Evolutionary conservation across 1,140 invertebrate genomes (phyloP).

Genomic region (Drosophila gunungcola): DNA sequence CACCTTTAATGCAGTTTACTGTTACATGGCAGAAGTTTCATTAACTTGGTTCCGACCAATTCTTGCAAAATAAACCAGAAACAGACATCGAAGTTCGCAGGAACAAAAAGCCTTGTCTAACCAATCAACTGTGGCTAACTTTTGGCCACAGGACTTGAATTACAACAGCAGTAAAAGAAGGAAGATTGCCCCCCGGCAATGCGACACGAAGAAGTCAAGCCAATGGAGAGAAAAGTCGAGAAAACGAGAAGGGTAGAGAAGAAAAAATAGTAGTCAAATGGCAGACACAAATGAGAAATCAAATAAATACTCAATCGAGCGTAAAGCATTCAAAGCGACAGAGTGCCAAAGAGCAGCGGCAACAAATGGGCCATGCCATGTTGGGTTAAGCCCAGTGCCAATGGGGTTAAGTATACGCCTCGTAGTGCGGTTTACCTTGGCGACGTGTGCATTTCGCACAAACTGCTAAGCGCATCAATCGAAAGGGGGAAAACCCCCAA

Average conservation of each 20-base stretch:
- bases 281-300: constrained; percentile 80
- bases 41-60: constrained; percentile 68
- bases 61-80: constrained; percentile 55
- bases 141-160: constrained; percentile 79
- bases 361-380: constrained; percentile 61
- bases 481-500: background rate
- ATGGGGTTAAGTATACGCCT: constrained; percentile 58
- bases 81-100: constrained; percentile 44
- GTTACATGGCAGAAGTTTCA: constrained; percentile 61
- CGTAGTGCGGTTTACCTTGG: constrained; percentile 39
- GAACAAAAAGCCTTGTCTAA: constrained; percentile 56
- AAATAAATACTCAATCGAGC: constrained; percentile 82
- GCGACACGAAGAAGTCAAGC: constrained; percentile 45
- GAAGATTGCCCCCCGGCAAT: background rate
- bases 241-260: constrained; percentile 11
- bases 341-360: constrained; percentile 52
- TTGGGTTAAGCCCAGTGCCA: constrained; percentile 17
- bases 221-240: constrained; percentile 8
- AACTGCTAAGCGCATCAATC: constrained; percentile 35
- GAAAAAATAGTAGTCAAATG: constrained; percentile 55
- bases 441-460: constrained; percentile 33
- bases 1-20: constrained; percentile 53
- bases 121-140: constrained; percentile 82
- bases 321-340: constrained; percentile 74
- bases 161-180: constrained; percentile 40